These are phyloP conservation scores for Hirundo rustica DNA, from an alignment of 2,797 vertebrate species.

Conservation along the genomic window DNA sequence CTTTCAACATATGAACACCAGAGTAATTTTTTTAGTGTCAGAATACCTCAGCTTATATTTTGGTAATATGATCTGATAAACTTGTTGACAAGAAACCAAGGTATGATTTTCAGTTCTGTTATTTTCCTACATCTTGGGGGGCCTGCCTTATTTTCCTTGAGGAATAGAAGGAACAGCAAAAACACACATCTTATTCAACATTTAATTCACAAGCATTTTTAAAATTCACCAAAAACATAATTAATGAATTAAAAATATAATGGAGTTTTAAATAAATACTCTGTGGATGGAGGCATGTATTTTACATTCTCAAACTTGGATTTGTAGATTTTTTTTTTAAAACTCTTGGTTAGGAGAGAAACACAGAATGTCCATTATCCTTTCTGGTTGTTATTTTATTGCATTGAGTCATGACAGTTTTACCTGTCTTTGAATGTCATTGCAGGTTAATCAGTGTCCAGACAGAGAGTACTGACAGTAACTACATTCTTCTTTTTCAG, in stretches of 20 bases:
- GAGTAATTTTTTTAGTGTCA: neutral
- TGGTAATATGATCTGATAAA: neutral
- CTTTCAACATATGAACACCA: neutral
- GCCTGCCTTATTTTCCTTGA: neutral
- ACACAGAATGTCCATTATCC: neutral
- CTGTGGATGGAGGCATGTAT: neutral
- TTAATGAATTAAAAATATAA: neutral
- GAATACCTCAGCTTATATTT: neutral
- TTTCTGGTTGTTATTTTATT: neutral
- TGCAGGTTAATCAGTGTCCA: neutral
- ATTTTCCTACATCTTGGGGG: accelerated
- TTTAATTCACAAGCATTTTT: accelerated
- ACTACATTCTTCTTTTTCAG: neutral
- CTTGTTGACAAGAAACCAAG: neutral
- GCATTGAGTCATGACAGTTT: neutral
- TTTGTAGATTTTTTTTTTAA: neutral
- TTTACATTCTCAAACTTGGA: neutral
- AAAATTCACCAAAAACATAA: accelerated
- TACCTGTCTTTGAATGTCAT: neutral
- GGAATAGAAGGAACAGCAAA: neutral
- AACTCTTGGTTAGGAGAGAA: neutral
- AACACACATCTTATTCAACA: neutral
- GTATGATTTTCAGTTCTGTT: neutral
- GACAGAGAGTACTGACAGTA: neutral
- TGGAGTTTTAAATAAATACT: neutral